Evolutionary conservation across 2,113 vertebrate genomes (phyloP).

Genomic region (Eonycteris spelaea): DNA sequence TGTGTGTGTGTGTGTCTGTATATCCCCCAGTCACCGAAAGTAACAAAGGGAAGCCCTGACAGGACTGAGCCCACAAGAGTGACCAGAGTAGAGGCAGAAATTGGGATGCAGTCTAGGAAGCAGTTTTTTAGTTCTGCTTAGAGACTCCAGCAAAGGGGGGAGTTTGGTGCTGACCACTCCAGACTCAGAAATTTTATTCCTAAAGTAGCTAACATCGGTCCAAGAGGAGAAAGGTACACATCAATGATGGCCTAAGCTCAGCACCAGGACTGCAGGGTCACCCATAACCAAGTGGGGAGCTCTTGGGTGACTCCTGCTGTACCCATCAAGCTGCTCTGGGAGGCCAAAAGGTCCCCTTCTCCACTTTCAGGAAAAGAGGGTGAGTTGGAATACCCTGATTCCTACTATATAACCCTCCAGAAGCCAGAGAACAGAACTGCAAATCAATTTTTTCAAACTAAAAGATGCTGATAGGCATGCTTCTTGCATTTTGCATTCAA

Average conservation of each 20-base stretch:
- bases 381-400: neutral
- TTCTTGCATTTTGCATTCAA: slow-evolving; percentile 13
- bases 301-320: neutral
- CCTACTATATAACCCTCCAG: neutral
- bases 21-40: neutral
- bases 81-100: slow-evolving; percentile 3
- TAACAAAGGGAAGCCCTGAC: neutral
- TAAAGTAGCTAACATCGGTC: neutral
- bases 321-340: neutral
- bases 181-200: neutral
- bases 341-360: neutral
- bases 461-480: neutral
- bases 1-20: neutral
- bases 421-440: neutral
- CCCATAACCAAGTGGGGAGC: neutral
- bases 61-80: neutral
- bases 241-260: neutral
- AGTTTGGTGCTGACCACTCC: neutral
- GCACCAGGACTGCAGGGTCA: neutral
- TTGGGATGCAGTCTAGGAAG: neutral
- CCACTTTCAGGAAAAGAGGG: neutral
- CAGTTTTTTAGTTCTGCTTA: neutral
- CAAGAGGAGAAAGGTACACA: neutral
- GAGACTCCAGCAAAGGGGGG: neutral
- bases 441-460: slow-evolving; percentile 30